These are phyloP conservation scores for Actenoides hombroni DNA, from an alignment of 2,113 vertebrate species.

Conservation along the genomic window DNA sequence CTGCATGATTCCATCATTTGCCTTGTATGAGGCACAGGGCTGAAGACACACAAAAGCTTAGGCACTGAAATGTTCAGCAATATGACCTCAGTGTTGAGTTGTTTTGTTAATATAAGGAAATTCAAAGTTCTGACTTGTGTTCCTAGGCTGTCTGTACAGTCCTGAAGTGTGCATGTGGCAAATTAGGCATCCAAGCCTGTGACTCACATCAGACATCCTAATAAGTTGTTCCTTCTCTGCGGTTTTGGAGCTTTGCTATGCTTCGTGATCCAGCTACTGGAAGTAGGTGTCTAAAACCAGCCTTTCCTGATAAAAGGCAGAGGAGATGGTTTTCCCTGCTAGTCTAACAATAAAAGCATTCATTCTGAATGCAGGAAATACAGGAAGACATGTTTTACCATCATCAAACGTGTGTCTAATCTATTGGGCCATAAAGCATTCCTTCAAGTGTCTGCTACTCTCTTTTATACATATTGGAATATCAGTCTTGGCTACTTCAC, in stretches of 20 bases:
- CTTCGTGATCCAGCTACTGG: neutral
- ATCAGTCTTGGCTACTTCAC: neutral
- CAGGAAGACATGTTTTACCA: neutral
- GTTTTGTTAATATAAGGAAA: neutral
- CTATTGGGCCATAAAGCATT: neutral
- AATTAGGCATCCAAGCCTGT: neutral
- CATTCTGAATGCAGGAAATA: neutral
- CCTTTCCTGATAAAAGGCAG: neutral
- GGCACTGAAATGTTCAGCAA: neutral
- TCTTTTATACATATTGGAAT: neutral
- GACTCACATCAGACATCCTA: neutral
- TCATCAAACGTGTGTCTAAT: neutral
- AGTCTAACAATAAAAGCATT: neutral
- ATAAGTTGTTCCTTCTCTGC: neutral
- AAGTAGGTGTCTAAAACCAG: neutral
- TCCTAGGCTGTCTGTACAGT: neutral
- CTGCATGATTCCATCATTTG: neutral
- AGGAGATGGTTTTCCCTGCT: neutral
- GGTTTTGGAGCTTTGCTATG: neutral
- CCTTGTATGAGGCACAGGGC: neutral
- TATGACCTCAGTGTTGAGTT: neutral
- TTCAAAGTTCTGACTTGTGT: neutral
- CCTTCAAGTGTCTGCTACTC: neutral
- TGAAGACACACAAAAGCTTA: neutral
- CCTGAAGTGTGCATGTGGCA: neutral